A percentile compares a stretch with the other conserved stretches of the same genome.
These are phyloP conservation scores for Conus canariensis DNA, from an alignment of 2,888 invertebrate species.

Conservation along the genomic window DNA sequence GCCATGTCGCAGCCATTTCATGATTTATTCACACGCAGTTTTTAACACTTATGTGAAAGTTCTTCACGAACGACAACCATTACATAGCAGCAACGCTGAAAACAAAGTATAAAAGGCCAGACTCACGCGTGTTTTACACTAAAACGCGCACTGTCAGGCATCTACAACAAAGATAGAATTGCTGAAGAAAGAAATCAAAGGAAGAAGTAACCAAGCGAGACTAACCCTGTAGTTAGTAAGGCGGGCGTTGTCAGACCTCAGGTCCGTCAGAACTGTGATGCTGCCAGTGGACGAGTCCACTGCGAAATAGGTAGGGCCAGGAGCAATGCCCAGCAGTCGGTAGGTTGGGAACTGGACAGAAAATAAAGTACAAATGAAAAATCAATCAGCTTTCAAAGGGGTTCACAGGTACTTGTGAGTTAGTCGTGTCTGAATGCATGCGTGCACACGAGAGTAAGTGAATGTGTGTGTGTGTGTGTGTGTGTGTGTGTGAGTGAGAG, in stretches of 20 bases:
- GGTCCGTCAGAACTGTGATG: slow-evolving; percentile 59
- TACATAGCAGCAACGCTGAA: too few species aligned
- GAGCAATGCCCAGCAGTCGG: slow-evolving; percentile 56
- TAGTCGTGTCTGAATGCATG: neutral
- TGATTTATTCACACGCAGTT: too few species aligned
- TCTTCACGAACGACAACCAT: too few species aligned
- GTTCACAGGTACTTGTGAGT: neutral
- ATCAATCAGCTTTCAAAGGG: neutral
- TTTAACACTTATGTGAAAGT: too few species aligned
- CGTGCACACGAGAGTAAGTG: neutral
- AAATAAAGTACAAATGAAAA: slow-evolving; percentile 31
- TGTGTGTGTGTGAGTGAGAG: too few species aligned
- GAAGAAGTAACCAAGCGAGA: neutral
- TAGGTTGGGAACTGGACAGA: slow-evolving; percentile 58
- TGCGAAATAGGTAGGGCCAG: slow-evolving; percentile 58
- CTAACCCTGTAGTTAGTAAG: slow-evolving; percentile 61
- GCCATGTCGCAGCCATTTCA: too few species aligned
- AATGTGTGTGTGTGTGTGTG: too few species aligned
- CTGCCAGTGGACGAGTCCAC: slow-evolving; percentile 56
- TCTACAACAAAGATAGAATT: too few species aligned
- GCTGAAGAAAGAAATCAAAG: too few species aligned
- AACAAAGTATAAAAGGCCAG: too few species aligned
- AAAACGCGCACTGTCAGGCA: neutral
- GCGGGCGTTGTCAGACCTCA: slow-evolving; percentile 59
- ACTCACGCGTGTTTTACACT: too few species aligned